A percentile compares a stretch with the other conserved stretches of the same genome.
Conservation (phyloP, 2,797 vertebrate species). For the Todus mexicanus region DNA sequence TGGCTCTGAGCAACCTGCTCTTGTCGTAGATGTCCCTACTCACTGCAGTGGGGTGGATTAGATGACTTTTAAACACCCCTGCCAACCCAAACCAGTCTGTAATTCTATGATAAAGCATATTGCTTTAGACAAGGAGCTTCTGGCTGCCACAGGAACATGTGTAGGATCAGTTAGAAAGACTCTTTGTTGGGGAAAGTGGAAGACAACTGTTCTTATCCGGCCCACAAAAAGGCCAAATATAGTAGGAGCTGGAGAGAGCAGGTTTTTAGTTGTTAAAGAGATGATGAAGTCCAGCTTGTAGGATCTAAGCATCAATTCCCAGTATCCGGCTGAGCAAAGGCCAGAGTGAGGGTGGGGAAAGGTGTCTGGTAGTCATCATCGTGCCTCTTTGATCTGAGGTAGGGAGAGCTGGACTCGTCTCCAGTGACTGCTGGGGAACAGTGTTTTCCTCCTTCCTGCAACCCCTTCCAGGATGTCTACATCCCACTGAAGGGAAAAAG, state of each 20-base stretch:
- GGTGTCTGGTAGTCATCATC: constrained; percentile 54
- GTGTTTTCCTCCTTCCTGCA: not conserved
- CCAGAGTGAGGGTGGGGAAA: constrained; percentile 10
- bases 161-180: constrained; percentile 32
- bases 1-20: not conserved
- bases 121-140: not conserved
- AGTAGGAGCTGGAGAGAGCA: not conserved
- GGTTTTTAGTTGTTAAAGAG: not conserved
- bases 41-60: not conserved
- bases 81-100: not conserved
- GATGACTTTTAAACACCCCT: not conserved
- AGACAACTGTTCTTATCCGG: not conserved
- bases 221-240: not conserved
- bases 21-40: not conserved
- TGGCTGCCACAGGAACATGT: not conserved
- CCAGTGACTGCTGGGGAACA: not conserved
- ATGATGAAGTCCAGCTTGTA: constrained; percentile 30
- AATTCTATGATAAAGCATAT: not conserved
- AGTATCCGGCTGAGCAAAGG: not conserved
- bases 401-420: not conserved
- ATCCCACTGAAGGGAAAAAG: not conserved
- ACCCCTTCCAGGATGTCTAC: not conserved
- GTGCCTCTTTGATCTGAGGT: constrained; percentile 20
- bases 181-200: constrained; percentile 18
- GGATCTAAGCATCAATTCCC: constrained; percentile 32